phyloP scores from a whole-genome alignment of 2,113 vertebrate species.

The Rattus norvegicus region GRCr8 NC_086024.1:38577001-38577500 shows the following conservation, averaged over 20 bases:
- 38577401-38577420: neutral
- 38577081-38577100: neutral
- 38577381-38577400: neutral
- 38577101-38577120: neutral
- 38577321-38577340: slow-evolving; percentile 17
- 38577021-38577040: neutral
- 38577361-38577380: neutral
- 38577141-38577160: neutral
- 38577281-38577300: neutral
- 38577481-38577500: neutral
- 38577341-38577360: neutral
- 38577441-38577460: neutral
- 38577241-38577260: neutral
- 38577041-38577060: neutral
- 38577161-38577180: neutral
- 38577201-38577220: neutral
- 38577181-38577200: neutral
- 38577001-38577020: neutral
- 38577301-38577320: neutral
- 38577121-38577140: neutral
- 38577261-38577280: neutral
- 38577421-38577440: neutral
- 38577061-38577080: neutral
- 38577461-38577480: neutral
- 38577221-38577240: neutral